Conservation (phyloP, 2,797 vertebrate genomes). For the Enoplosus armatus region DNA sequence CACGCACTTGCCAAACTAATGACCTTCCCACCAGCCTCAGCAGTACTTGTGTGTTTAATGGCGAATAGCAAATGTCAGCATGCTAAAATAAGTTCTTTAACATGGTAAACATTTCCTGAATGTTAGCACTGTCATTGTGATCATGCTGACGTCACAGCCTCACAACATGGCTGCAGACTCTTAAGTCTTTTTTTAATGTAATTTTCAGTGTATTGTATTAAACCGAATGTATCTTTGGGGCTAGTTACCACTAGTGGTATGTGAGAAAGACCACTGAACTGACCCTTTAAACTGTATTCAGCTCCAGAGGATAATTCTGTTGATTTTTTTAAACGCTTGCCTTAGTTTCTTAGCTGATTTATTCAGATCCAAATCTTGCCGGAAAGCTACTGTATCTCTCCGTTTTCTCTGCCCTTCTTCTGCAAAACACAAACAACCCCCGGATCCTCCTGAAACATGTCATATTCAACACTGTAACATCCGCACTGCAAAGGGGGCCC, state of each 20-base stretch:
- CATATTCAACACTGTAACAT: not conserved
- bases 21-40: not conserved
- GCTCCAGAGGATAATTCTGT: not conserved
- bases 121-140: not conserved
- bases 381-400: not conserved
- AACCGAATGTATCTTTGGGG: not conserved
- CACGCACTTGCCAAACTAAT: not conserved
- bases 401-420: not conserved
- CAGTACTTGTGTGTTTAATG: not conserved
- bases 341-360: too few species aligned
- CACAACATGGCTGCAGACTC: not conserved
- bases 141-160: not conserved
- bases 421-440: not conserved
- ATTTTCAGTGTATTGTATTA: not conserved
- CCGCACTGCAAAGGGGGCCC: not conserved
- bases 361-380: constrained; percentile 1
- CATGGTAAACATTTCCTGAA: not conserved
- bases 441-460: not conserved
- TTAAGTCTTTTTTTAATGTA: not conserved
- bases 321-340: too few species aligned
- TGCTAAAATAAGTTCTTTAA: not conserved
- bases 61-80: not conserved
- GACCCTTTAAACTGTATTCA: not conserved
- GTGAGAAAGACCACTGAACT: too few species aligned
- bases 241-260: not conserved